Evolutionary conservation across 2,888 invertebrate species (phyloP).

Genomic region (Dolichopus griseipennis): DNA sequence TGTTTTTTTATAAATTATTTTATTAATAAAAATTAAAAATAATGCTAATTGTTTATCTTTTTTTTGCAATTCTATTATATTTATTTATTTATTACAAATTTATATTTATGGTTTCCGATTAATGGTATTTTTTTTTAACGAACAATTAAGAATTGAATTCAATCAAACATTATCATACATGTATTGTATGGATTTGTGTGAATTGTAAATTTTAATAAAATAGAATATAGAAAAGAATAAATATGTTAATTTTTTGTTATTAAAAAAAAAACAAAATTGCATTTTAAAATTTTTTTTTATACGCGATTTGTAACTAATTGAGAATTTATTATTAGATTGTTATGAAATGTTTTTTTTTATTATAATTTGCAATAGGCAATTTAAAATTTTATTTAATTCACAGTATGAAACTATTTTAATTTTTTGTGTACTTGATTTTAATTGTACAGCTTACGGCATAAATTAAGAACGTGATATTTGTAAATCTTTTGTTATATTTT

Average conservation of each 20-base stretch:
- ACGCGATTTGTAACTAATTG: not conserved
- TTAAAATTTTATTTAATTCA: not conserved
- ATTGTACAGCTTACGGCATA: not conserved
- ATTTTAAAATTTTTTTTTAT: not conserved
- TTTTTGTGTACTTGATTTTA: not conserved
- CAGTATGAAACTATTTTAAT: not conserved
- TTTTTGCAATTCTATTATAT: not conserved
- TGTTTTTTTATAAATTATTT: not conserved
- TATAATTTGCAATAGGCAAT: not conserved
- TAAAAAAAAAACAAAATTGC: not conserved
- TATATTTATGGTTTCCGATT: slow-evolving; percentile 1
- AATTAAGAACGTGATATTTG: not conserved
- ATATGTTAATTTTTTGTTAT: not conserved
- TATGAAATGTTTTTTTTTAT: not conserved
- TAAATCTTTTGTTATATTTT: not conserved
- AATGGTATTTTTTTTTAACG: not conserved
- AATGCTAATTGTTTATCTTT: not conserved
- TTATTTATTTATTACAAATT: not conserved
- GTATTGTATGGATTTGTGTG: not conserved
- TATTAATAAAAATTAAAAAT: not conserved
- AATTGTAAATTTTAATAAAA: not conserved
- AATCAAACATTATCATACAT: not conserved
- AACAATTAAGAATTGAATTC: not conserved
- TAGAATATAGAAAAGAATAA: not conserved
- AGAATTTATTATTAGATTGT: not conserved